These are phyloP conservation scores for Phytoseiulus persimilis DNA, from an alignment of 2,888 invertebrate genomes.

Conservation along the genomic window DNA sequence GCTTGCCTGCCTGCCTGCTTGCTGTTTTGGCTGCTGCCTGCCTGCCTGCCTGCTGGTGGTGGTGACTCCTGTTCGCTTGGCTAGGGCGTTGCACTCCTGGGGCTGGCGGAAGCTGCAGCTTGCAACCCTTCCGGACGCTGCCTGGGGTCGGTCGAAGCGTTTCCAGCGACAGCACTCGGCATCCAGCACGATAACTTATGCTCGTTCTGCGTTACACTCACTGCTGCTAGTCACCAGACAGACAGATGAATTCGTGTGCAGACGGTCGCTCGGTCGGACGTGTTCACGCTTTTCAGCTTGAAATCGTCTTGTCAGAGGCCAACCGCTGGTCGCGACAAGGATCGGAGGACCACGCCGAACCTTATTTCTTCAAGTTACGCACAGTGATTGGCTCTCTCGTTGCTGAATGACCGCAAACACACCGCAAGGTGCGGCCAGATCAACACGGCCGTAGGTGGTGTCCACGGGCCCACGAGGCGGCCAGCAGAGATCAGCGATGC, in stretches of 20 bases:
- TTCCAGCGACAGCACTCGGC: not conserved
- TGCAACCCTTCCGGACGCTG: not conserved
- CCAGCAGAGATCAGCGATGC: constrained; percentile 38
- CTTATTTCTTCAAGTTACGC: not conserved
- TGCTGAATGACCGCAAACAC: constrained; percentile 5
- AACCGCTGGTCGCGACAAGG: not conserved
- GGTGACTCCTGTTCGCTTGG: not conserved
- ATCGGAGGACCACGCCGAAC: constrained; percentile 8
- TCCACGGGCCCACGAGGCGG: constrained; percentile 20
- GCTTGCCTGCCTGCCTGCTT: not conserved
- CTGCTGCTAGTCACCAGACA: not conserved
- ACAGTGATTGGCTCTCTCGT: not conserved
- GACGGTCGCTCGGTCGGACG: not conserved
- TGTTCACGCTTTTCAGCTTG: not conserved
- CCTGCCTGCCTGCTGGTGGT: not conserved
- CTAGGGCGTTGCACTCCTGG: not conserved
- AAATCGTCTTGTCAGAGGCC: not conserved
- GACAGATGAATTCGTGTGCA: constrained; percentile 5
- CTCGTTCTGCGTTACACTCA: not conserved
- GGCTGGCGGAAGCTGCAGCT: not conserved
- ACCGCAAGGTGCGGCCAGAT: constrained; percentile 5
- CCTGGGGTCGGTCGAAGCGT: not conserved
- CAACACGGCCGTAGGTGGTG: constrained; percentile 18
- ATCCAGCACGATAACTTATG: not conserved
- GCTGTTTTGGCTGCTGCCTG: not conserved